Conservation (phyloP, 2,113 vertebrate species). For the Planiliza haematocheilus region DNA sequence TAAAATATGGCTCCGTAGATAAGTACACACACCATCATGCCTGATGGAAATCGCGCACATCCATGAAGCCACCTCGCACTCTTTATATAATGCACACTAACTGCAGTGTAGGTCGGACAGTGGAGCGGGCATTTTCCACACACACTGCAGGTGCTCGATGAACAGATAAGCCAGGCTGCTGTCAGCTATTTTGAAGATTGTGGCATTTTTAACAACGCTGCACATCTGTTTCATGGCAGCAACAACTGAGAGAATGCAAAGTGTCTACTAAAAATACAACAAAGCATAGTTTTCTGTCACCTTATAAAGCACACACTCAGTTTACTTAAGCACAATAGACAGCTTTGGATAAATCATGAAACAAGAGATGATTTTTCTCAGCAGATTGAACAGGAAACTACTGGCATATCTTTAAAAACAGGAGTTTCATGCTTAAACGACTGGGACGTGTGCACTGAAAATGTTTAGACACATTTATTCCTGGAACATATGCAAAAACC, state of each 20-base stretch:
- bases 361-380: conserved; percentile 21
- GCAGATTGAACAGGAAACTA: conserved; percentile 17
- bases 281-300: conserved; percentile 6
- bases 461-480: conserved; percentile 64
- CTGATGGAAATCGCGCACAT: background rate
- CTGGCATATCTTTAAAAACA: conserved; percentile 45
- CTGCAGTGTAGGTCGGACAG: background rate
- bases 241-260: conserved; percentile 26
- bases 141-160: background rate
- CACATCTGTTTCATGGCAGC: conserved; percentile 22
- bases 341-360: conserved; percentile 37
- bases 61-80: no score
- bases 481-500: conserved; percentile 12
- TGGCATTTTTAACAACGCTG: conserved; percentile 24
- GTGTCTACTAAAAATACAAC: conserved; percentile 32
- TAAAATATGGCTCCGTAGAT: background rate
- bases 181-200: conserved; percentile 48
- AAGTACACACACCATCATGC: background rate
- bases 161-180: conserved; percentile 40
- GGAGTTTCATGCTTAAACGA: conserved; percentile 9
- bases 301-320: conserved; percentile 10
- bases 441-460: conserved; percentile 5
- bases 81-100: background rate
- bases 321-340: conserved; percentile 24
- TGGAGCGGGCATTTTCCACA: conserved; percentile 12